These are phyloP conservation scores for Morphnarchus princeps DNA, from an alignment of 2,113 vertebrate species.

Conservation along the genomic window DNA sequence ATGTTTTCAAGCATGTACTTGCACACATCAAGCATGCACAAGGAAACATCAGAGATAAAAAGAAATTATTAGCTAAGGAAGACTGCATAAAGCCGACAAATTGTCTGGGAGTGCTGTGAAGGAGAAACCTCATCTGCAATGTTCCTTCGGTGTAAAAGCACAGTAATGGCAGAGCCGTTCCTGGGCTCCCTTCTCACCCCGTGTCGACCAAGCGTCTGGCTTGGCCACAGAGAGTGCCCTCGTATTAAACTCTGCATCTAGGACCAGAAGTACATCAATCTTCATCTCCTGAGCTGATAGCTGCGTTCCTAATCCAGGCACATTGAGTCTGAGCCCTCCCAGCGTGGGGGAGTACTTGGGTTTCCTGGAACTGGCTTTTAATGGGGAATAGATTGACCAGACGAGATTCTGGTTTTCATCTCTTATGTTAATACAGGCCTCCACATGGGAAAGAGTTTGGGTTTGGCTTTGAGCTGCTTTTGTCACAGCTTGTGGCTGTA, in stretches of 20 bases:
- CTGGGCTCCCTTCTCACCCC: neutral
- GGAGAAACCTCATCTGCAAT: neutral
- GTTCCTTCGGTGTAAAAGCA: neutral
- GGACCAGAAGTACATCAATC: conserved; percentile 34
- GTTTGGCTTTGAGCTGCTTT: neutral
- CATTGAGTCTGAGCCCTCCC: conserved; percentile 17
- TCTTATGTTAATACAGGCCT: conserved; percentile 4
- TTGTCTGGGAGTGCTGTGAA: neutral
- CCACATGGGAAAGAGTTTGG: neutral
- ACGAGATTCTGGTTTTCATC: conserved; percentile 60
- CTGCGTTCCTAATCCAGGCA: conserved; percentile 23
- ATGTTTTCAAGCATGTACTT: neutral
- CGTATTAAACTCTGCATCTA: neutral
- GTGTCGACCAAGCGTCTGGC: neutral
- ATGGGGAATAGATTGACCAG: conserved; percentile 15
- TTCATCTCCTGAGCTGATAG: conserved; percentile 25
- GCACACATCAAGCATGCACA: neutral
- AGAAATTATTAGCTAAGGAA: neutral
- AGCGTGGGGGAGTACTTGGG: neutral
- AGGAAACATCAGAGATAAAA: neutral
- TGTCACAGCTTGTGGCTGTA: neutral
- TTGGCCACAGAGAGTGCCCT: neutral
- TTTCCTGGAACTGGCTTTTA: conserved; percentile 55
- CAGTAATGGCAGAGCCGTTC: neutral
- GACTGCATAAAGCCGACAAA: neutral